phyloP scores from a whole-genome alignment of 2,888 invertebrate species.

The Eremobia ochroleuca region DNA sequence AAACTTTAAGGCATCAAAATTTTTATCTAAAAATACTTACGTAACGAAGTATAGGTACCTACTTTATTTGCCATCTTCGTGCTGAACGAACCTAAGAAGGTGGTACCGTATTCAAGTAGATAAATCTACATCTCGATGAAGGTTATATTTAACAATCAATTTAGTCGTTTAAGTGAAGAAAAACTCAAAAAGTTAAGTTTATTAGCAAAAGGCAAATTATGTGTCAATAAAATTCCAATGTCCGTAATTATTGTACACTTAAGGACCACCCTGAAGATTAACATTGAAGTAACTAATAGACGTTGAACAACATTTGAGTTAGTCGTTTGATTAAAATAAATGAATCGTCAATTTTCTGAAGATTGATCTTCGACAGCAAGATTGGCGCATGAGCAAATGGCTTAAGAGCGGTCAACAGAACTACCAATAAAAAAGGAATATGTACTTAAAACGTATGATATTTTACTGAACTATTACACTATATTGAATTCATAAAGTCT shows the following conservation, averaged over 20 bases:
- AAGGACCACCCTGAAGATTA: conserved; percentile 36
- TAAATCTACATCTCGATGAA: too few species aligned
- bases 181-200: conserved; percentile 4
- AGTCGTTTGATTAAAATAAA: conserved; percentile 21
- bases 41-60: too few species aligned
- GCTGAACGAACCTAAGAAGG: too few species aligned
- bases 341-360: conserved; percentile 9
- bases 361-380: background rate
- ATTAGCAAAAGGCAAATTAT: conserved; percentile 14
- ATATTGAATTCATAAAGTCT: conserved; percentile 14
- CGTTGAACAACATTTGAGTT: conserved; percentile 24
- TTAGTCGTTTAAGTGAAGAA: background rate
- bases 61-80: too few species aligned
- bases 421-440: background rate
- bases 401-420: background rate
- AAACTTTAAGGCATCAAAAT: too few species aligned
- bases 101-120: too few species aligned
- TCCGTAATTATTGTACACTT: conserved; percentile 42
- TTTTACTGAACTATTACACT: conserved; percentile 11
- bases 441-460: background rate
- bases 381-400: too few species aligned
- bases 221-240: conserved; percentile 14
- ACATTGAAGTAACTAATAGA: too few species aligned
- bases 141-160: background rate
- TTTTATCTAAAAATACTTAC: too few species aligned